Evolutionary conservation across 53 echinoderm and acorn worm species (phyloP).

Genomic region (Temnopleurus reevesii): DNA sequence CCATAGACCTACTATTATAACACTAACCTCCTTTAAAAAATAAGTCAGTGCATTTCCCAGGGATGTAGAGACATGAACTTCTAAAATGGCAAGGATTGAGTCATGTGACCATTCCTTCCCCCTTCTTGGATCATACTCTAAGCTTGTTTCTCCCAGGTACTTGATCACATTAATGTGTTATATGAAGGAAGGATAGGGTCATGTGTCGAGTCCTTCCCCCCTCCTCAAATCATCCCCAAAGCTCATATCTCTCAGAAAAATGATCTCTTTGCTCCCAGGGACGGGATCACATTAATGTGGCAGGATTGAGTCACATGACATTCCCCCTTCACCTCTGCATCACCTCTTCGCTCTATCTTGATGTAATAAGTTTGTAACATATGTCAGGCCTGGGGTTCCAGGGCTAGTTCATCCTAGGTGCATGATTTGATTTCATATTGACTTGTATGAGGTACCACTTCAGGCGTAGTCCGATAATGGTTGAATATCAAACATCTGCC

Average conservation of each 20-base stretch:
- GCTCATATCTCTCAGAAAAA: neutral
- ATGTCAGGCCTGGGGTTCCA: neutral
- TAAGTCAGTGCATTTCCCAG: too few relatives aligned
- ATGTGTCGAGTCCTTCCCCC: neutral
- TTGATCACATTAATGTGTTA: too few relatives aligned
- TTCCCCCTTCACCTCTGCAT: conserved; percentile 27
- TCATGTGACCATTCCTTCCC: too few relatives aligned
- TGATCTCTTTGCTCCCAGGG: neutral
- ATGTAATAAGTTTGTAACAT: conserved; percentile 5
- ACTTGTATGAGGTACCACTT: neutral
- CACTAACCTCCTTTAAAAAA: too few relatives aligned
- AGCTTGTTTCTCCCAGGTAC: too few relatives aligned
- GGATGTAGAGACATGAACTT: too few relatives aligned
- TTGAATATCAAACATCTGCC: too few relatives aligned
- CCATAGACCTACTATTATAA: too few relatives aligned
- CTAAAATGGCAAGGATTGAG: too few relatives aligned
- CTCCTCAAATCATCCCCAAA: neutral
- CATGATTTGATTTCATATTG: neutral
- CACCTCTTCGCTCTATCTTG: neutral
- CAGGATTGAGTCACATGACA: conserved; percentile 30
- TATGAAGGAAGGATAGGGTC: too few relatives aligned
- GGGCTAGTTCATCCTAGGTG: neutral
- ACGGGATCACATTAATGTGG: conserved; percentile 34
- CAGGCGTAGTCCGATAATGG: too few relatives aligned
- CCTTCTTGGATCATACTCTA: too few relatives aligned